Evolutionary conservation across 2,888 invertebrate species (phyloP).

Genomic region (Eugnorisma glareosa): DNA sequence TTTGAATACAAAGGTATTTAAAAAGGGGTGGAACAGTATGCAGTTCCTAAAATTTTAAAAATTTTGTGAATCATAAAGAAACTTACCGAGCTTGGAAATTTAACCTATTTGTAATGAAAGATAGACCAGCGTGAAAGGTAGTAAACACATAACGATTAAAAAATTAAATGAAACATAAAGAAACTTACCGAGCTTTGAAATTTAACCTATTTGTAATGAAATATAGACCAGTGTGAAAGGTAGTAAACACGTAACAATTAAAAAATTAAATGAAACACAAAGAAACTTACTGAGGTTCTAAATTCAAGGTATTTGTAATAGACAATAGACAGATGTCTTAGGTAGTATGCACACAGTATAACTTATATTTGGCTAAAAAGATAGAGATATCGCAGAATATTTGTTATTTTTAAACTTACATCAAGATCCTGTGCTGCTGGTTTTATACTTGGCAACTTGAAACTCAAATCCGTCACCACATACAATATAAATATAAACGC

Average conservation of each 20-base stretch:
- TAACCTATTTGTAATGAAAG: neutral
- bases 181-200: neutral
- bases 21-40: neutral
- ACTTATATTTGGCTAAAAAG: neutral
- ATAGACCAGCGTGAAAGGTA: neutral
- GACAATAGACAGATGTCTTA: neutral
- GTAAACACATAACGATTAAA: neutral
- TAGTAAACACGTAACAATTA: neutral
- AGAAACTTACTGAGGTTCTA: neutral
- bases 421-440: slow-evolving; percentile 90
- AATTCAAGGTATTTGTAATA: neutral
- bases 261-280: neutral
- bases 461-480: slow-evolving; percentile 92
- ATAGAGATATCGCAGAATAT: neutral
- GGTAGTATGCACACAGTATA: neutral
- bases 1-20: neutral
- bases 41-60: neutral
- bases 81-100: neutral
- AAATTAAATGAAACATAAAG: neutral
- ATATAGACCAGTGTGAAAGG: neutral
- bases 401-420: slow-evolving; percentile 82
- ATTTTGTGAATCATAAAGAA: neutral
- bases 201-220: neutral
- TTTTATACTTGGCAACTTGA: slow-evolving; percentile 90
- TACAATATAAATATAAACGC: slow-evolving; percentile 92